Base-by-base conservation (phyloP, 2,888 invertebrate genomes). In the Machimus atricapillus region DNA sequence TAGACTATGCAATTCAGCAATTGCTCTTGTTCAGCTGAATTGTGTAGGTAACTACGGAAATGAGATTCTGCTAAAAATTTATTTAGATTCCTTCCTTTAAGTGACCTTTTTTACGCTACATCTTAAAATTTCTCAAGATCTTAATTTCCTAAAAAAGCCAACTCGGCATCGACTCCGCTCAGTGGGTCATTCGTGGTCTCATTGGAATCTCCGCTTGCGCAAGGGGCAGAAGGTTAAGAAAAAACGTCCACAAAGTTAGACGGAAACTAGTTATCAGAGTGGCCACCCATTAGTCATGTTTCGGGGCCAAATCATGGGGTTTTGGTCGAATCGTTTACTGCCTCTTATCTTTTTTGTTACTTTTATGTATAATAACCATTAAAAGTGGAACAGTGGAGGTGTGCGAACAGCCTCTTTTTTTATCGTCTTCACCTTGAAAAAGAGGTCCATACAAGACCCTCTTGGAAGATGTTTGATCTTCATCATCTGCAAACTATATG, bases 341-440 rank as follows among this genome's bases (percentile, higher is more conserved):
- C 46, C 66, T 9, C 66, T 66, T 46, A 46, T 46, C 43, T 46
- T 46, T 27, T 66, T 66, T 40, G 7, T 27, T 23, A 19, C 7
- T 2, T 43, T 78, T 43, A n/a, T 43, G 40, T 43, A n/a, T n/a
- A 78, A 77, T 19, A 77, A 16, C 23, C n/a, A 76, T 34, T 14
- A n/a, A 76, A 76, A 78, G 78, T 78, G 78, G 78, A 78, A 43
- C 78, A 78, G 23, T 43, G 12, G 23, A 78, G 43, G 78, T 78
- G 40, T 78, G 46, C 23, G 66, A 40, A 19, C 8, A 43, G 78
- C 12, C n/a, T 14, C n/a, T 43, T 46, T 14, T 12, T 37, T 43
- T 7, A 37, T 40, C 23, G 2, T 34, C 23, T 23, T 78, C 40
- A 78, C 78, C 43, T 78, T 52, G 52, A 27, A 79, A 52, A 52